Conservation (phyloP, 2,888 invertebrate species). For the Volucella inflata region DNA sequence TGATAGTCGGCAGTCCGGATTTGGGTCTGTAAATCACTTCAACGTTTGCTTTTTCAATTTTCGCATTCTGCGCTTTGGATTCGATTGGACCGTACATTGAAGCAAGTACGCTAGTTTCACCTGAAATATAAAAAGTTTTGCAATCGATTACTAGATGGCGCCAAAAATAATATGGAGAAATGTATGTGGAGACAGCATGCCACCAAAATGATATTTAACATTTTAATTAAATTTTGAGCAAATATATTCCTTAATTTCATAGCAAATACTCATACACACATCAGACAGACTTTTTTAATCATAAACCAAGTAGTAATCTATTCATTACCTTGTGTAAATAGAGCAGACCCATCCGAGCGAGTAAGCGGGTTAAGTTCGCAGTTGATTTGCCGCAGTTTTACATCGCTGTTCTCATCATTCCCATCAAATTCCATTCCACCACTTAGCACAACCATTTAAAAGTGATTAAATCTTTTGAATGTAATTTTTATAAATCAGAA, state of each 20-base stretch:
- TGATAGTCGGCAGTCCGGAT: conserved; percentile 89
- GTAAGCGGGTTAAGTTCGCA: conserved; percentile 90
- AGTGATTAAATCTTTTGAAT: not conserved
- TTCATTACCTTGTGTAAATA: conserved; percentile 89
- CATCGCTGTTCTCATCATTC: conserved; percentile 47
- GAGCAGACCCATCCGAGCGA: conserved; percentile 91
- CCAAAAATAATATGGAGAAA: not conserved
- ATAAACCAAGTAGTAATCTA: not conserved
- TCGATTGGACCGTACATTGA: conserved; percentile 94
- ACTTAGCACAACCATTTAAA: conserved; percentile 45
- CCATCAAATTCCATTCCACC: conserved; percentile 28
- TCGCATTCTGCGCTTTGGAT: conserved; percentile 89
- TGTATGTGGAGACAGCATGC: not conserved
- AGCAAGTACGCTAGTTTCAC: conserved; percentile 90
- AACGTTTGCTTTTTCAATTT: conserved; percentile 89
- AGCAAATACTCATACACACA: not conserved
- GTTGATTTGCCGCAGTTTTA: conserved; percentile 84
- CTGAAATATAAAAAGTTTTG: conserved; percentile 84
- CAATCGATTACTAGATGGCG: conserved; percentile 17
- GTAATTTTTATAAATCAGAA: not conserved
- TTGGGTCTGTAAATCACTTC: conserved; percentile 92
- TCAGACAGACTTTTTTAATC: not conserved
- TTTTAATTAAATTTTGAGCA: not conserved
- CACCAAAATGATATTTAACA: no score
- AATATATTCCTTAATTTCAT: not conserved